Base-by-base conservation (phyloP, 2,113 vertebrate genomes). In the Epinephelus lanceolatus region DNA sequence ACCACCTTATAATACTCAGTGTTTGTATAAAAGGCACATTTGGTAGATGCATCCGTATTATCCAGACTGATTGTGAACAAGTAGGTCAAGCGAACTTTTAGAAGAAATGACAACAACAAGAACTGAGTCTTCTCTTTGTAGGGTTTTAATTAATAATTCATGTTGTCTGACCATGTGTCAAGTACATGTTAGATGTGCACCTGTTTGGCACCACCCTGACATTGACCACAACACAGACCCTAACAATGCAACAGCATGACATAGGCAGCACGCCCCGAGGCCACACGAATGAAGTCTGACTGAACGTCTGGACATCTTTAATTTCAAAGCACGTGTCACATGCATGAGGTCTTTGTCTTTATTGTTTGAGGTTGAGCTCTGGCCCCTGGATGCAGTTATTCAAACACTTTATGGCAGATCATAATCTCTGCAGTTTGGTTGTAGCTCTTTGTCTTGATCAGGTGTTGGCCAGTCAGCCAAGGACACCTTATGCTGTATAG, bases 351-450 rank as follows among this genome's bases (percentile, higher is more conserved):
- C 72, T 87, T 72, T 61, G 62, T 62, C 45, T 86, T 69, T 21
- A 47, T 86, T 84, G 85, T 89, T 40, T 52, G 69, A 83, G 23
- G 15, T 40, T 61, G 72, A 87, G 51, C 78, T 76, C 77, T 81
- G 83, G 73, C 55, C 80, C 61, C 70, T 83, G 45, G 56, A 60
- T 60, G 74, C n/a, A 19, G 66, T 88, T 73, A 53, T 67, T 27
- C 4, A 6, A 57, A 70, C 78, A 78, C 67, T 86, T 90, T 91
- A 91, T 80, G 45, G 65, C 33, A 45, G 73, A 89, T 88, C 56
- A 56, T 84, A 84, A 86, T 89, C 80, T 71, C 30, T 53, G 71
- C 82, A 45, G 49, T 85, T 67, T 19, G 53, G 45, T 47, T 65
- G 55, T 21, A 61, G 67, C 61, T 47, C 52, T 87, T 89, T 86